Conservation (phyloP, 2,797 vertebrate species). For the Cirrhinus molitorella region DNA sequence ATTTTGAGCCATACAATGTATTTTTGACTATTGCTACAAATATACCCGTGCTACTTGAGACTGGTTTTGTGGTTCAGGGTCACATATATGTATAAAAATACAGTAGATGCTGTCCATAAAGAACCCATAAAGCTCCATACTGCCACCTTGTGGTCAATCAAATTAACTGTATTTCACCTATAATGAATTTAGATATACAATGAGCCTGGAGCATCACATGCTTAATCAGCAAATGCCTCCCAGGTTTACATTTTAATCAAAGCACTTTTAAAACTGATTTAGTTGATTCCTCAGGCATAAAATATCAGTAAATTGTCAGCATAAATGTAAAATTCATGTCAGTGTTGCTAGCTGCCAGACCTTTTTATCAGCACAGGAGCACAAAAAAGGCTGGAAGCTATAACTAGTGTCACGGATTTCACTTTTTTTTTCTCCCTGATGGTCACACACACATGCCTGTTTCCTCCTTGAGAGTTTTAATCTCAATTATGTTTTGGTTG, state of each 20-base stretch:
- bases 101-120: background rate
- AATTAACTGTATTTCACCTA: background rate
- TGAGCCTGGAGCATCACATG: background rate
- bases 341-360: no score
- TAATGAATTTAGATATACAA: background rate
- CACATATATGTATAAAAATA: no score
- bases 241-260: conserved; percentile 12
- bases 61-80: no score
- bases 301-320: background rate
- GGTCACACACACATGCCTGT: background rate
- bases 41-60: no score
- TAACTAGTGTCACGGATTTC: background rate
- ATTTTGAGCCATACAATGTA: no score
- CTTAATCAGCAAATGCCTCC: background rate
- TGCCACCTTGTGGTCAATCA: conserved; percentile 45
- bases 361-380: background rate
- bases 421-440: background rate
- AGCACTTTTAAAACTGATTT: background rate
- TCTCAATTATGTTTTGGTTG: background rate
- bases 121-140: background rate
- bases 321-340: conserved; percentile 1
- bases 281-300: background rate
- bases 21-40: no score
- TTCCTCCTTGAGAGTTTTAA: conserved; percentile 1
- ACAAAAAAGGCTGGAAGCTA: background rate